Evolutionary conservation across 2,888 invertebrate genomes (phyloP), one percentile per base, ranked within the genome.

Genomic region (Lithophane socia): DNA sequence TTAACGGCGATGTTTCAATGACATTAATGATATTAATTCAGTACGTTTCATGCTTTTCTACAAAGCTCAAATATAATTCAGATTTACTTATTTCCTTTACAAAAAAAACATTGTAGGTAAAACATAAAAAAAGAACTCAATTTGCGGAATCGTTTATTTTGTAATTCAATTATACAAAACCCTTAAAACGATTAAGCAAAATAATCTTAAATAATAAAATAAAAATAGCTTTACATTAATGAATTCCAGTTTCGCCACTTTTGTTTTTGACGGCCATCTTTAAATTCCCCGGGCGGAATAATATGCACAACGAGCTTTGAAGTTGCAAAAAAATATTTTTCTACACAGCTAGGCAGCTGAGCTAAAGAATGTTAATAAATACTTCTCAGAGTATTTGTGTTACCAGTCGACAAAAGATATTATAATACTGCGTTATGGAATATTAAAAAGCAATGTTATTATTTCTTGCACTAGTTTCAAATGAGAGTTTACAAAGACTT

Each of bases 351-450:
- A 12, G 47, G 13, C 37, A 79, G 71, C 74, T 29, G 13, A 52
- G 13, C 68, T 52, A 69, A 78, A 77, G 58, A 81, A 79, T 86
- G 66, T 84, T 81, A 81, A 76, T 79, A 86, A 84, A 86, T 84
- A 86, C 69, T 74, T 70, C 4, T 8, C 9, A 61, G 76, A 75
- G 44, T 75, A 80, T 79, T 77, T 74, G 49, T 73, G 67, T 75
- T 79, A n/a, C 44, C 42, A 68, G 63, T 74, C 74, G 13, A 77
- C 47, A 75, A 75, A 77, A 71, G 42, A 77, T 52, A 86, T 78
- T 52, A 81, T 78, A 75, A 76, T 24, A n/a, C 67, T 47, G 16
- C 67, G 66, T 56, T 69, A 67, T 13, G 44, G 47, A 70, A 65
- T 70, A 79, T 76, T 71, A 66, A 74, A 79, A 82, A 60, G 70